Conservation (phyloP, 2,797 vertebrate species). For the Zenarchopterus dispar region DNA sequence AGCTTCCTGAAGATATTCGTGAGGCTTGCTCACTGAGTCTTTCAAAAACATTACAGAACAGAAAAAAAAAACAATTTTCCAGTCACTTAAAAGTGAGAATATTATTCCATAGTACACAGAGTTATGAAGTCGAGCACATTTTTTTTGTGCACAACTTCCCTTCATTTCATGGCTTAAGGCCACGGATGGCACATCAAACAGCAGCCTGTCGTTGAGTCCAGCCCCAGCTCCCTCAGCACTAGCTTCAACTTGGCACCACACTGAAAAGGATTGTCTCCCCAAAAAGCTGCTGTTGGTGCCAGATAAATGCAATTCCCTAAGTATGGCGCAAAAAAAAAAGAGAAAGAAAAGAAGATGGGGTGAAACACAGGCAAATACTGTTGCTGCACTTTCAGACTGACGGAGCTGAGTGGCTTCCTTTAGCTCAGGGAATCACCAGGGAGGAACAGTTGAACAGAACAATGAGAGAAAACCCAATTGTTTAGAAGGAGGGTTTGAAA, state of each 20-base stretch:
- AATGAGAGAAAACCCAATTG: slow-evolving; percentile 76
- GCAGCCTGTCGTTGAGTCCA: slow-evolving; percentile 58
- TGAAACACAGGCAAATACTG: slow-evolving; percentile 30
- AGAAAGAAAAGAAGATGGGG: slow-evolving; percentile 57
- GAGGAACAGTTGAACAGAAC: slow-evolving; percentile 71
- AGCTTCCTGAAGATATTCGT: no score
- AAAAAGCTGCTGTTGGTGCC: slow-evolving; percentile 51
- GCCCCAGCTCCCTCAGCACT: slow-evolving; percentile 49
- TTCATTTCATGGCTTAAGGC: slow-evolving; percentile 67
- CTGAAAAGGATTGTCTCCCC: slow-evolving; percentile 66
- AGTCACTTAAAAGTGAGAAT: no score
- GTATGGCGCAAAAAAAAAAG: slow-evolving; percentile 34
- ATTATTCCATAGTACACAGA: slow-evolving; percentile 19
- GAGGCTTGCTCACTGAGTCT: no score
- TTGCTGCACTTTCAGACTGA: no score
- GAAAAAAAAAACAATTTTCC: no score
- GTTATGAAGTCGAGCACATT: slow-evolving; percentile 59
- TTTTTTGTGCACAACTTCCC: slow-evolving; percentile 57
- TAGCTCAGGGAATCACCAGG: slow-evolving; percentile 64
- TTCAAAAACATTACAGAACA: no score
- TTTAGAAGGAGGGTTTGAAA: slow-evolving; percentile 64
- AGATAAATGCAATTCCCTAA: slow-evolving; percentile 64
- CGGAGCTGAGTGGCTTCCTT: slow-evolving; percentile 2
- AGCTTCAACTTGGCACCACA: slow-evolving; percentile 68
- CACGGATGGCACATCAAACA: slow-evolving; percentile 79